These are phyloP conservation scores for Ophthalmolycus amberensis DNA, from an alignment of 2,113 vertebrate genomes.

Conservation along the genomic window DNA sequence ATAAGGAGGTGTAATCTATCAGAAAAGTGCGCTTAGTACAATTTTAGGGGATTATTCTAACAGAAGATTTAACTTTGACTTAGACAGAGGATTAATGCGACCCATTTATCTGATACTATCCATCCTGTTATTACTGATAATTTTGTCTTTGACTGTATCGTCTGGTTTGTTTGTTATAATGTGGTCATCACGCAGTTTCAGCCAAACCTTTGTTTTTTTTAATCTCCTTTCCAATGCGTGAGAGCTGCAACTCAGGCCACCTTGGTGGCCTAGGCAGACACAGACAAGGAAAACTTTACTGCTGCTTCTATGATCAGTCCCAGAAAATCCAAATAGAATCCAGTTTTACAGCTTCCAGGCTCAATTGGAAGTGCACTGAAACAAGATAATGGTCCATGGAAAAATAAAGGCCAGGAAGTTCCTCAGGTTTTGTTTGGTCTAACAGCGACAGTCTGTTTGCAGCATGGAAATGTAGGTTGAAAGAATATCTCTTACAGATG, in stretches of 20 bases:
- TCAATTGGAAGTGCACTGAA: slow-evolving; percentile 63
- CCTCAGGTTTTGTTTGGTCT: slow-evolving; percentile 57
- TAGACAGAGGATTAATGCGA: slow-evolving; percentile 53
- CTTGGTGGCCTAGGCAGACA: slow-evolving; percentile 25
- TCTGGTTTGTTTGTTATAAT: slow-evolving; percentile 48
- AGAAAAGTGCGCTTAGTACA: slow-evolving; percentile 36
- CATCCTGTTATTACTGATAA: slow-evolving; percentile 46
- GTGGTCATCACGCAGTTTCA: slow-evolving; percentile 46
- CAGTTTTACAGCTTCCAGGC: slow-evolving; percentile 58
- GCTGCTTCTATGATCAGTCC: slow-evolving; percentile 56
- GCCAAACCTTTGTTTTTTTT: slow-evolving; percentile 26
- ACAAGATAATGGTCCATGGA: slow-evolving; percentile 71
- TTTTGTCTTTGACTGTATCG: slow-evolving; percentile 49
- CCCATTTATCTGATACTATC: slow-evolving; percentile 53
- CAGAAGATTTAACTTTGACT: slow-evolving; percentile 43
- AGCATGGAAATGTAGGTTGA: slow-evolving; percentile 50
- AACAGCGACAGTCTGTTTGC: slow-evolving; percentile 56
- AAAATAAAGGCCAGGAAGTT: slow-evolving; percentile 63
- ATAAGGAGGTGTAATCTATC: slow-evolving; percentile 42
- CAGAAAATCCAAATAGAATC: slow-evolving; percentile 35
- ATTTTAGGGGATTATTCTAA: slow-evolving; percentile 56
- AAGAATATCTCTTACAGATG: slow-evolving; percentile 71
- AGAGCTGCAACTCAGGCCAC: slow-evolving; percentile 41
- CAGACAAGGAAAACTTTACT: slow-evolving; percentile 26
- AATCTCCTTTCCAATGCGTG: slow-evolving; percentile 39